phyloP scores from a whole-genome alignment of 2,113 vertebrate genomes.

The Brienomyrus longianalis region DNA sequence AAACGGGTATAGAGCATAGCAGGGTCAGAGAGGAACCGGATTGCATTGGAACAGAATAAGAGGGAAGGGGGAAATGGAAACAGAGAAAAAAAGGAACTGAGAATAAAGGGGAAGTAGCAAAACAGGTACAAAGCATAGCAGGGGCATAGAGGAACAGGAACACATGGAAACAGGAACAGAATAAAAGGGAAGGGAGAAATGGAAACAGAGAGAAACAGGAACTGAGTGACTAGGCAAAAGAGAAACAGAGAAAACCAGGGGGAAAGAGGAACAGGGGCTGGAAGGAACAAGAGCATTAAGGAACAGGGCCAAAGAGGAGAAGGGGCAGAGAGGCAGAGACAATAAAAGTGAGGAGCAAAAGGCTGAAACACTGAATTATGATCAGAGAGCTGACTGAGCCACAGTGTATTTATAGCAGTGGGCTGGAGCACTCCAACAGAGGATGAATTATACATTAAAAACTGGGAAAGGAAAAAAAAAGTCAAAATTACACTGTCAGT shows the following conservation, averaged over 20 bases:
- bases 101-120: background rate
- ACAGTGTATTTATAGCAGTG: constrained; percentile 33
- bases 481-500: constrained; percentile 13
- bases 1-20: no score
- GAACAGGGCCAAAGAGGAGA: background rate
- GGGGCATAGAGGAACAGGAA: background rate
- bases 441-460: constrained; percentile 43
- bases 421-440: constrained; percentile 18
- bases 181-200: background rate
- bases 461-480: background rate
- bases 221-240: no score
- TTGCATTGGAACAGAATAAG: background rate
- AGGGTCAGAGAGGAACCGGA: background rate
- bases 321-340: background rate
- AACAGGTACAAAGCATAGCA: no score
- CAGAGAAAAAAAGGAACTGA: no score
- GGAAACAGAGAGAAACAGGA: background rate
- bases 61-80: background rate
- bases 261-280: background rate
- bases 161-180: background rate
- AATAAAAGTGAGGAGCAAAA: background rate
- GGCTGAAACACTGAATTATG: constrained; percentile 22
- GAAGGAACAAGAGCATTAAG: background rate
- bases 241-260: background rate
- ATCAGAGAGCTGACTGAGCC: constrained; percentile 20